phyloP scores from a whole-genome alignment of 2,113 vertebrate genomes.

The Dasypus novemcinctus region DNA sequence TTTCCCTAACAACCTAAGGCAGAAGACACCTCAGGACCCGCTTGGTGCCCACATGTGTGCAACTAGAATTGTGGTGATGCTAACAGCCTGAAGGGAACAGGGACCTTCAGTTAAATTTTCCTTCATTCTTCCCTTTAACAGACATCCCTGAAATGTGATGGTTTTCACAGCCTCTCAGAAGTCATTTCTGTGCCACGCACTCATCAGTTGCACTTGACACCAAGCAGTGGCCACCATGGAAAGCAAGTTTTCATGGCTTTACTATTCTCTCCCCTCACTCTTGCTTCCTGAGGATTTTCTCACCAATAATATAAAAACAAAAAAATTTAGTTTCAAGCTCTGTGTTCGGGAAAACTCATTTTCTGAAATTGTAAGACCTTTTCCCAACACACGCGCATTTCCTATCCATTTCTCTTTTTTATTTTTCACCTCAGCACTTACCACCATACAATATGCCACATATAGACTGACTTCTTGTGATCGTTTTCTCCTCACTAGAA shows the following conservation, averaged over 20 bases:
- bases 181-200: not conserved
- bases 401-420: not conserved
- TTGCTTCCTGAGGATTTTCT: not conserved
- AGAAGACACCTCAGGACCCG: not conserved
- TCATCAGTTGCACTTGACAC: fast-evolving
- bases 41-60: not conserved
- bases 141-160: not conserved
- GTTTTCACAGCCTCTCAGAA: not conserved
- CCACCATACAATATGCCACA: not conserved
- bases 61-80: not conserved
- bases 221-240: not conserved
- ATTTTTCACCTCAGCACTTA: not conserved
- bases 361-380: not conserved
- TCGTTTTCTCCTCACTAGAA: not conserved
- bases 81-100: not conserved
- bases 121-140: not conserved
- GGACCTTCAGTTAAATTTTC: not conserved
- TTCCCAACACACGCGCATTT: not conserved
- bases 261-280: not conserved
- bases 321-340: not conserved
- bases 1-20: not conserved
- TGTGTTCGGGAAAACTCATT: not conserved
- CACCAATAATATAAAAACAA: not conserved
- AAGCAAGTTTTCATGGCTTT: not conserved
- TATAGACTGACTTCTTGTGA: not conserved